phyloP scores from a whole-genome alignment of 1,140 invertebrate genomes.

The Camponotus pennsylvanicus region DNA sequence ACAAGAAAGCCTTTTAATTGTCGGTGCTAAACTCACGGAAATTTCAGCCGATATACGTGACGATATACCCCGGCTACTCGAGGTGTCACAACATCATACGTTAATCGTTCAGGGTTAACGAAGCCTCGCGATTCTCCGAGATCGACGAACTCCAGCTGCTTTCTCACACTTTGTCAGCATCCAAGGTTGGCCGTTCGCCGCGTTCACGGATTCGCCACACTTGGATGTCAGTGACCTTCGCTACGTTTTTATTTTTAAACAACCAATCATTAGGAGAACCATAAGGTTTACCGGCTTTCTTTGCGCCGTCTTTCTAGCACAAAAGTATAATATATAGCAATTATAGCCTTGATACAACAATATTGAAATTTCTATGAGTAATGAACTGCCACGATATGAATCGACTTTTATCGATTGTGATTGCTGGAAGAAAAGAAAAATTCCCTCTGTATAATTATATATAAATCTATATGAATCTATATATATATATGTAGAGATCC shows the following conservation, averaged over 20 bases:
- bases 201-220: slow-evolving; percentile 71
- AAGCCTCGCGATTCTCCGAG: slow-evolving; percentile 48
- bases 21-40: background rate
- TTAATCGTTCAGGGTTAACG: slow-evolving; percentile 61
- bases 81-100: slow-evolving; percentile 13
- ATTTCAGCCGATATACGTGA: background rate
- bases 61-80: background rate
- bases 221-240: slow-evolving; percentile 68
- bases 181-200: slow-evolving; percentile 63
- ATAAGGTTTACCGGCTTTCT: slow-evolving; percentile 52
- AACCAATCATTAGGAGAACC: slow-evolving; percentile 53
- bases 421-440: background rate
- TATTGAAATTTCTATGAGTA: slow-evolving; percentile 39
- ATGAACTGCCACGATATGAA: slow-evolving; percentile 12
- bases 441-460: background rate
- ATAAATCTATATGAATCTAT: background rate
- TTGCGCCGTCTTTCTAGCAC: slow-evolving; percentile 25
- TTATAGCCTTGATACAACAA: slow-evolving; percentile 53
- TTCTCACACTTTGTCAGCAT: slow-evolving; percentile 68
- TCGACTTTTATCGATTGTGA: background rate
- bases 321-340: slow-evolving; percentile 41
- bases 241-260: slow-evolving; percentile 71
- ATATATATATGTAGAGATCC: background rate
- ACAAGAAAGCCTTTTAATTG: background rate
- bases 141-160: slow-evolving; percentile 68